Base-by-base conservation (phyloP, 2,113 vertebrate species). In the Zosterops japonicus region DNA sequence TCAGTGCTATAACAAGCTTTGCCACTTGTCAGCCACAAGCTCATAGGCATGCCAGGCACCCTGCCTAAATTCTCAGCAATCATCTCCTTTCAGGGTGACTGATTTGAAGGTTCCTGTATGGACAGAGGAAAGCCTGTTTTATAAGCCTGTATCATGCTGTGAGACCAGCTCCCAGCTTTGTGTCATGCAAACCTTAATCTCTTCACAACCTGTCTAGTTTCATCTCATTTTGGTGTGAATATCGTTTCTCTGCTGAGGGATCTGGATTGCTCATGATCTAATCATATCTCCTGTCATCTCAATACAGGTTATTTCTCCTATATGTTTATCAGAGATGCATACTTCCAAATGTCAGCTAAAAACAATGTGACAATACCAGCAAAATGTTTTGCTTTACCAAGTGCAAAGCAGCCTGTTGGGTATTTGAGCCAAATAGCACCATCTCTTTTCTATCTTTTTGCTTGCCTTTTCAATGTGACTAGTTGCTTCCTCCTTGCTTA, bases 311-410 rank as follows among this genome's bases (percentile, higher is more conserved):
- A 52, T 94, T 92, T 96, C 79, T 90, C 83, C 90, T 93, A 86
- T 60, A 64, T 72, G 76, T 92, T 95, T 96, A 94, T 97, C 95
- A 96, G 35, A 94, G 91, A 87, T 46, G 68, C 33, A 68, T 53
- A 64, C 94, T 97, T 97, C 93, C 96, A 94, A 96, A 95, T 77
- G 86, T 79, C 89, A 97, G 79, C 80, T 89, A 49, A 97, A 97
- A 97, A 96, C 93, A 89, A 95, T 91, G 81, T 90, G 96, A 90
- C 90, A 95, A 55, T 33, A 83, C 65, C 87, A 88, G 90, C 82
- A 92, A 96, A 93, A 96, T 42, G 25, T 52, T 88, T 91, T 87
- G 67, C 50, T 96, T 83, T 79, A 36, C 23, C 14, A 7, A 86
- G 84, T 93, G 93, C 74, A 96, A 96, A 96, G 65, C 24, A 55